Percentiles rank a stretch among this genome's conserved stretches.
These are phyloP conservation scores for Cossypha caffra DNA, from an alignment of 2,797 vertebrate genomes.

Conservation along the genomic window DNA sequence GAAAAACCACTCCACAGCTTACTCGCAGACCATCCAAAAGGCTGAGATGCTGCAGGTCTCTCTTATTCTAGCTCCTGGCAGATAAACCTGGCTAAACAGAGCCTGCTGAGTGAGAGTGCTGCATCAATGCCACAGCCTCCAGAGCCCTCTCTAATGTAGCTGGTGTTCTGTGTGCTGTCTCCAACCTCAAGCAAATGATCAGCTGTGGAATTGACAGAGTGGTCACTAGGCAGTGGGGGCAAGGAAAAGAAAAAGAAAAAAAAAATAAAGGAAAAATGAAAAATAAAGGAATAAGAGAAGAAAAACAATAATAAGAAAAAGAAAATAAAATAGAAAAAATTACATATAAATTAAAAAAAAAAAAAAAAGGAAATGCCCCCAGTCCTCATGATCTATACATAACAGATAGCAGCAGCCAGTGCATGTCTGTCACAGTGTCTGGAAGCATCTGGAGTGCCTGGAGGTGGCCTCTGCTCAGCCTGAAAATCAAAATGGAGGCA, in stretches of 20 bases:
- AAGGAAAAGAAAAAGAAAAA: not conserved
- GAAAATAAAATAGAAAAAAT: not conserved
- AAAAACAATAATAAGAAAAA: not conserved
- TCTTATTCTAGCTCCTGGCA: not conserved
- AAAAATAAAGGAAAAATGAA: fast-evolving
- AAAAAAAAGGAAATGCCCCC: not conserved
- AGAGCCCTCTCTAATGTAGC: not conserved
- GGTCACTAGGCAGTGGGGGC: not conserved
- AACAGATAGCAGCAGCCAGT: not conserved
- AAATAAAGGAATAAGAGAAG: not conserved
- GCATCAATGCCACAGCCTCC: not conserved
- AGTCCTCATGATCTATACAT: fast-evolving
- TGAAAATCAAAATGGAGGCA: not conserved
- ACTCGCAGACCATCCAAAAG: not conserved
- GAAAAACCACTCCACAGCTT: fast-evolving
- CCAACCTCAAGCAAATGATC: not conserved
- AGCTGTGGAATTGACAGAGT: not conserved
- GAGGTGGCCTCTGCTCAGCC: not conserved
- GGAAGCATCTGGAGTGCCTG: not conserved
- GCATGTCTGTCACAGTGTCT: not conserved
- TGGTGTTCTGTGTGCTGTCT: not conserved
- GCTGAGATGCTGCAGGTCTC: not conserved
- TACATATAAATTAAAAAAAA: not conserved
- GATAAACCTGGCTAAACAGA: not conserved
- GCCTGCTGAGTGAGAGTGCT: fast-evolving